Evolutionary conservation across 92 coral and sea anemone genomes (phyloP), one percentile per base, ranked within the genome.

Genomic region (Heteractis magnifica): DNA sequence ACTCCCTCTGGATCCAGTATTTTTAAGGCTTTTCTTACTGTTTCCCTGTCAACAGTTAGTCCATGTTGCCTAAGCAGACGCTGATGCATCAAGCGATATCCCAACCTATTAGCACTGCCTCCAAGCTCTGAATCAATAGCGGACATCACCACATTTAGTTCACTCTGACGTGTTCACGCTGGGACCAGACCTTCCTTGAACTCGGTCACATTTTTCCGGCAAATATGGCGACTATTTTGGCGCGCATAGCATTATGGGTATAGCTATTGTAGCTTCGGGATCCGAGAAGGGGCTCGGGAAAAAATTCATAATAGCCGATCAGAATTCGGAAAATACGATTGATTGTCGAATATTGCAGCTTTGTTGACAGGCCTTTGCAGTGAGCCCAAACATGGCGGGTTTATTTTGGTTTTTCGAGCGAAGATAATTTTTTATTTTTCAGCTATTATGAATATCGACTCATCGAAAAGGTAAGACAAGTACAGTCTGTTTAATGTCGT

Each of bases 311-410:
- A 65, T 34, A n/a, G 72, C 41, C 72, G 72, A 65, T 65, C 41
- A 18, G 72, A 65, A 65, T 65, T 19, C 72, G 72, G 72, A 65
- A 65, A 65, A 65, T 65, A 65, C 72, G 72, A 65, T 18, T 18
- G 72, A 65, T 5, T 5, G 72, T 10, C 72, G 72, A 65, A 65
- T n/a, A 19, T 18, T 65, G 72, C 72, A 16, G 72, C 72, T 65
- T 20, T 65, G 72, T n/a, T 65, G 72, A 65, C 72, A 20, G 72
- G 72, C 72, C 72, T 65, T 65, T 65, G 72, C 72, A 65, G 72
- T 65, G 72, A 65, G 72, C 44, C 72, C 72, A 65, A 65, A 19
- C 72, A 65, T 65, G 72, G 72, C 72, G 41, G 72, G 72, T 18
- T 65, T 65, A 65, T 65, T 65, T 59, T 65, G 72, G 34, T 18